Conservation (phyloP, 2,113 vertebrate species). For the Cinclus cinclus region DNA sequence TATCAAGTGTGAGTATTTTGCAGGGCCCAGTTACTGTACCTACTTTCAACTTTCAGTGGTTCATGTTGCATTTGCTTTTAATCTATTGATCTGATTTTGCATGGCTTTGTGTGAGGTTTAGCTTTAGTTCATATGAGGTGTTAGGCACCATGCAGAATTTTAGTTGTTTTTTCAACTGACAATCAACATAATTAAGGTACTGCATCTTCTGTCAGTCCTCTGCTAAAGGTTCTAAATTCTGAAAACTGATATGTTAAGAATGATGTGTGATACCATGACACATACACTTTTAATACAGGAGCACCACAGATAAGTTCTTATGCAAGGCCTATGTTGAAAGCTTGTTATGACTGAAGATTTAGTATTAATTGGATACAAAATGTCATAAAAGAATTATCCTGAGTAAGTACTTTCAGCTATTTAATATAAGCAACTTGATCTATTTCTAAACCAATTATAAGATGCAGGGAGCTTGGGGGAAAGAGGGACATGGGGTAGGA, state of each 20-base stretch:
- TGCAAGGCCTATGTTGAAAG: background rate
- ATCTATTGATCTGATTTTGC: background rate
- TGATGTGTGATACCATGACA: background rate
- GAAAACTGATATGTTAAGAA: background rate
- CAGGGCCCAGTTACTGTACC: background rate
- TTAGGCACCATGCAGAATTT: background rate
- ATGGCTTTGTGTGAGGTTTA: background rate
- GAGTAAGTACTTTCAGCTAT: conserved; percentile 11
- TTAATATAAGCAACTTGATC: background rate
- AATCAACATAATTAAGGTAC: background rate
- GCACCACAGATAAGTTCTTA: background rate
- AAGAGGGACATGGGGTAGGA: background rate
- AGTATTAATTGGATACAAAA: background rate
- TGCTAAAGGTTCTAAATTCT: background rate
- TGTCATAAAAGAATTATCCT: background rate
- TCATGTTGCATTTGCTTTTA: background rate
- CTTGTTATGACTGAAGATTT: background rate
- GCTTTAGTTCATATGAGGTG: background rate
- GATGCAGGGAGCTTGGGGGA: background rate
- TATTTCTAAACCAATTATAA: conserved; percentile 33
- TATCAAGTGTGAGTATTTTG: background rate
- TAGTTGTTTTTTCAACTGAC: background rate
- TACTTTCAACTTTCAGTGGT: background rate
- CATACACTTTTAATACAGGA: background rate
- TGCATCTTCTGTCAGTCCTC: background rate